Conservation (phyloP, 2,888 invertebrate species). For the Lithophane socia region DNA sequence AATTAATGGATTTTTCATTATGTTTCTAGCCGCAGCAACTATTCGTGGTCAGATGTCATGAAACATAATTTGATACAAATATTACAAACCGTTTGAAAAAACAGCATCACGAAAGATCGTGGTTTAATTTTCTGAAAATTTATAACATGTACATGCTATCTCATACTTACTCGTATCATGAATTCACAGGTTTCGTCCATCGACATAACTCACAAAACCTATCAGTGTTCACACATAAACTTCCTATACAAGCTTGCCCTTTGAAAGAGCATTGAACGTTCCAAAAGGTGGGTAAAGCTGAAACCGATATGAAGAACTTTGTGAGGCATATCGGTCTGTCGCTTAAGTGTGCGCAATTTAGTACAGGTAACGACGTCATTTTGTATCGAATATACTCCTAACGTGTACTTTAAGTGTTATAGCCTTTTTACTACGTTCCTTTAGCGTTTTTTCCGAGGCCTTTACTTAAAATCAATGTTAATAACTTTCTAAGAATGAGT, state of each 20-base stretch:
- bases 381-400: slow-evolving; percentile 69
- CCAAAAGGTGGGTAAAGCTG: slow-evolving; percentile 45
- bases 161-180: background rate
- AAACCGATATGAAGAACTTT: slow-evolving; percentile 59
- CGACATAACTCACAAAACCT: slow-evolving; percentile 30
- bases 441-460: slow-evolving; percentile 58
- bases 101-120: background rate
- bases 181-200: background rate
- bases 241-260: slow-evolving; percentile 39
- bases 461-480: slow-evolving; percentile 70
- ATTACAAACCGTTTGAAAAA: background rate
- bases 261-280: slow-evolving; percentile 38
- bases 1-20: background rate
- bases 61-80: background rate
- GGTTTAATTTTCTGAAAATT: background rate
- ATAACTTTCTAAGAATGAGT: slow-evolving; percentile 56
- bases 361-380: slow-evolving; percentile 74
- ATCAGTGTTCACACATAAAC: slow-evolving; percentile 37
- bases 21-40: background rate
- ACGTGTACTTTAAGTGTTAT: slow-evolving; percentile 70
- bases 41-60: background rate
- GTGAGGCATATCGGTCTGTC: slow-evolving; percentile 57
- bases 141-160: too few species aligned
- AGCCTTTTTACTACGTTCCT: slow-evolving; percentile 67
- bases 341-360: slow-evolving; percentile 71